phyloP scores from a whole-genome alignment of 2,888 invertebrate genomes.

The Ligdia adustata region DNA sequence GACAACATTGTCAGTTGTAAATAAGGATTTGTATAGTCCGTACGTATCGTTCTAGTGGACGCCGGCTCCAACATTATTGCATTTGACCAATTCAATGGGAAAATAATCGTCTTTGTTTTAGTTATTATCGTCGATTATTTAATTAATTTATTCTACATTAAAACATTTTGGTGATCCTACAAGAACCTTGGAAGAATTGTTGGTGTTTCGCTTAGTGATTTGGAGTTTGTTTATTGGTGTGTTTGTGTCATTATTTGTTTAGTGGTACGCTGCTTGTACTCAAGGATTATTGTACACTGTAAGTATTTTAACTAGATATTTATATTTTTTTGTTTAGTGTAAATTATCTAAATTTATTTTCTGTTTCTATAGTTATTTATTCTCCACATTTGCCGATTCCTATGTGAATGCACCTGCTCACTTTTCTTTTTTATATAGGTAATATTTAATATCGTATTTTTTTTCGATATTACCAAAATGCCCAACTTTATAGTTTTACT shows the following conservation, averaged over 20 bases:
- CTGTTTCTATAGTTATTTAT: too few species aligned
- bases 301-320: too few species aligned
- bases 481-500: too few species aligned
- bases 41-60: constrained; percentile 78
- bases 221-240: constrained; percentile 68
- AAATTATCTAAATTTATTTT: too few species aligned
- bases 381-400: too few species aligned
- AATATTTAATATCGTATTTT: too few species aligned
- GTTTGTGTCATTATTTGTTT: constrained; percentile 63
- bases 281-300: constrained; percentile 65
- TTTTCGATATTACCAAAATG: too few species aligned
- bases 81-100: constrained; percentile 52
- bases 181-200: constrained; percentile 68
- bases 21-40: constrained; percentile 83
- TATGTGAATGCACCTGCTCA: too few species aligned
- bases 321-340: too few species aligned
- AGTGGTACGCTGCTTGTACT: constrained; percentile 49
- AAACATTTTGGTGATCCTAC: constrained; percentile 57
- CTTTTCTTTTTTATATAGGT: too few species aligned
- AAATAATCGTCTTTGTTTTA: constrained; percentile 49
- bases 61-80: constrained; percentile 57
- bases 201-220: constrained; percentile 59
- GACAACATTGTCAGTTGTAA: constrained; percentile 83
- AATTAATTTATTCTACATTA: constrained; percentile 40
- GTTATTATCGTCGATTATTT: constrained; percentile 43